Evolutionary conservation across 1,140 invertebrate genomes (phyloP), one percentile per base, ranked within the genome.

Genomic region (Megalonaias nervosa): DNA sequence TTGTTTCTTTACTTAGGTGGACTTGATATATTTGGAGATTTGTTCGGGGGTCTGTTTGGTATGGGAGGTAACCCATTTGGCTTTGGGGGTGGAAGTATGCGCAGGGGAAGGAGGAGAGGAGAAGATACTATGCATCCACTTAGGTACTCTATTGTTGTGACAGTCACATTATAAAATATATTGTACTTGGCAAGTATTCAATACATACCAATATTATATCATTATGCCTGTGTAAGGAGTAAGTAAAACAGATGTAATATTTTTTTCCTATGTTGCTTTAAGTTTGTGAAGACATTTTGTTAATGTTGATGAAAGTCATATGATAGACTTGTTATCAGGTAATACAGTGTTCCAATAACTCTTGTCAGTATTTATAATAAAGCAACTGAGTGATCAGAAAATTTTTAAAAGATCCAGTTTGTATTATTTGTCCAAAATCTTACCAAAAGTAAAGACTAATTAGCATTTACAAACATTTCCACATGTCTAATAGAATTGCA

Each of bases 41-140:
- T 90, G 64, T 89, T 90, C 84, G 88, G 90, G 23, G 87, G 86
- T 16, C 78, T 90, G 14, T 91, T 91, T 88, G 89, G 85, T 13
- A 82, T 82, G 79, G 84, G 83, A 67, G 76, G 79, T 15, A 76
- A 82, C n/a, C 73, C 81, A 21, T 85, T 85, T 78, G 86, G 84
- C 57, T 75, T 78, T 71, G 80, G 80, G 48, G 77, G 87, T 71
- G 91, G 93, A 70, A 91, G 93, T 6, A 88, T 90, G 55, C 86
- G 89, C 71, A 91, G 93, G 72, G 92, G 93, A 6, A 88, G 90
- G 57, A 88, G 87, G 75, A 90, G 92, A 79, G 94, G 94, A 60
- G 94, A 95, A 87, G 94, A 95, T 86, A 94, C 94, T 17, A 91
- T 94, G 73, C 94, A 95, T 90, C 93, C 94, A 15, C 88, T 93